These are phyloP conservation scores for Thryonomys swinderianus DNA, from an alignment of 2,113 vertebrate genomes.

Conservation along the genomic window DNA sequence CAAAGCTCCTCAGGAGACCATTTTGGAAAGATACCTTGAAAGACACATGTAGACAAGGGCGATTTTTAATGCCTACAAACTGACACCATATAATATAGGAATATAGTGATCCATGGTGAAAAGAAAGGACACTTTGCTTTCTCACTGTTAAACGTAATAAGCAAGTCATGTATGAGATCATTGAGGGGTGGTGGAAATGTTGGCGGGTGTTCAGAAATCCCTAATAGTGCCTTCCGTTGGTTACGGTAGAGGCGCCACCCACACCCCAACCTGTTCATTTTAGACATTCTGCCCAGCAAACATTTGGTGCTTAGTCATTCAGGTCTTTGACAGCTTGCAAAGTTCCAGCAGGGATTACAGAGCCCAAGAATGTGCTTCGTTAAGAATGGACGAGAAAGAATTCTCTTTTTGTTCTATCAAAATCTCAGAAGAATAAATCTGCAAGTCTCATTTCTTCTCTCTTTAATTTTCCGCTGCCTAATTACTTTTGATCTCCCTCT, in stretches of 20 bases:
- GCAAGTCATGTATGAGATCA: neutral
- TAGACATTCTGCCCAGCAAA: neutral
- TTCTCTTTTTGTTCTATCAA: neutral
- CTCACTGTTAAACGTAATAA: neutral
- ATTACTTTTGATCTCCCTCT: neutral
- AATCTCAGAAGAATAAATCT: neutral
- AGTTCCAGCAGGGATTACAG: neutral
- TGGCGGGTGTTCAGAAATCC: conserved; percentile 27
- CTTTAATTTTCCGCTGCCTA: neutral
- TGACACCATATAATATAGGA: neutral
- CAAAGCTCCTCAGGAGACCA: neutral
- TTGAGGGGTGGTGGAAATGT: neutral
- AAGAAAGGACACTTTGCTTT: neutral
- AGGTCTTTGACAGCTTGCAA: neutral
- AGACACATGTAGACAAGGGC: neutral
- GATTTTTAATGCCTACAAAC: conserved; percentile 17
- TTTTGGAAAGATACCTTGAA: conserved; percentile 14
- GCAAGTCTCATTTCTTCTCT: neutral
- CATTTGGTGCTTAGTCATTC: neutral
- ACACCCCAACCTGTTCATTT: neutral
- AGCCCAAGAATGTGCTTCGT: neutral
- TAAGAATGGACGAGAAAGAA: neutral
- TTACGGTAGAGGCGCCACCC: neutral
- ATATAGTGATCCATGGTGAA: neutral
- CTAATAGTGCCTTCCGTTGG: neutral